Evolutionary conservation across 1,140 invertebrate genomes (phyloP), one percentile per base, ranked within the genome.

Genomic region (Papilio glaucus): DNA sequence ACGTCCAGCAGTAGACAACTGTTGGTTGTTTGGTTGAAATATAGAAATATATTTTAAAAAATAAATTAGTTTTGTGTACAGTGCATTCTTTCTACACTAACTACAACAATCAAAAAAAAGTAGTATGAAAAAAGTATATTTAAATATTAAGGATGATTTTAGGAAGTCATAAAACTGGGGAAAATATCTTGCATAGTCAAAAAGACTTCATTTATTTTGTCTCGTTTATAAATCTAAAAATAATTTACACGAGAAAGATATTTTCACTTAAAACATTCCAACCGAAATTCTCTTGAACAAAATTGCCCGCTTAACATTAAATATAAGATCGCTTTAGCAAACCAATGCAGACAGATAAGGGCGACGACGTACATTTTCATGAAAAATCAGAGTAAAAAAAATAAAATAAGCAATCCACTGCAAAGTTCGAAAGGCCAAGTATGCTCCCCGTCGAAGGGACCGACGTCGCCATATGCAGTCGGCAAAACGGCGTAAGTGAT

Each of bases 331-430:
- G 80, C 68, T 85, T 89, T 85, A 88, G 85, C 77, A 76, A 83
- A 76, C 76, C 79, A 86, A 57, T 80, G 86, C 86, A 88, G 84
- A 88, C 79, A 85, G 85, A 90, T 87, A 89, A 89, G 85, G 82
- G 78, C 79, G 82, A 79, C 79, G 82, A 77, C 82, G 89, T 89
- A 89, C 85, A 88, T 88, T 88, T 89, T 88, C 82, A 89, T 84
- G 85, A 87, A 81, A 79, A 76, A 85, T 84, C 73, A 80, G 78
- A 88, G 24, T 57, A 24, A 26, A 86, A 86, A 83, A 33, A 33
- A 33, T 33, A 77, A 75, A 83, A 84, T 80, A 81, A 86, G 79
- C 79, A 83, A 85, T 85, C 77, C 72, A 80, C 70, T 79, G 77
- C 76, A 74, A 80, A 85, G 85, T 82, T 85, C 74, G 81, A 77